Conservation (phyloP, 1,140 invertebrate genomes). For the Matsumurasca onukii region DNA sequence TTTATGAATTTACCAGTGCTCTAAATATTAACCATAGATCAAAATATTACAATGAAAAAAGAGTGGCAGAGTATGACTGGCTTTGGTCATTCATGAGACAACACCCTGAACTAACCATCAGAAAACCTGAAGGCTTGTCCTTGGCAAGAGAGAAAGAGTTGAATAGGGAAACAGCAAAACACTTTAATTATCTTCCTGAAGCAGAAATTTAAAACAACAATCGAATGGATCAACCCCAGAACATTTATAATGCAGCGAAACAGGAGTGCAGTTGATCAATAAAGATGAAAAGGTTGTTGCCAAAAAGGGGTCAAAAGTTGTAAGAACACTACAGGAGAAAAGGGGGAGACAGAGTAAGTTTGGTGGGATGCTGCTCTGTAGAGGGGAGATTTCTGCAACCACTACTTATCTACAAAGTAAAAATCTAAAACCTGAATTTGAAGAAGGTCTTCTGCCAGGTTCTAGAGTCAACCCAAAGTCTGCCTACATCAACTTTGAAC, state of each 20-base stretch:
- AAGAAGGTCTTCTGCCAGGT: constrained; percentile 44
- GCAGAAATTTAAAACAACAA: background rate
- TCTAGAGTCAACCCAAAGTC: constrained; percentile 44
- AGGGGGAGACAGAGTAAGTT: constrained; percentile 19
- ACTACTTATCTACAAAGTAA: constrained; percentile 28
- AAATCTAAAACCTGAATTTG: constrained; percentile 46
- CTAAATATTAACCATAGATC: background rate
- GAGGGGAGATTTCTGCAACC: constrained; percentile 25
- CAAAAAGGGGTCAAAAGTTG: constrained; percentile 29
- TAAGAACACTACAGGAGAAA: constrained; percentile 11
- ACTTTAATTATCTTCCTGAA: background rate
- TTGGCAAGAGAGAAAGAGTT: background rate
- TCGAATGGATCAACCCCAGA: constrained; percentile 8
- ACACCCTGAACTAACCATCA: background rate
- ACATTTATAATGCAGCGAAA: constrained; percentile 30
- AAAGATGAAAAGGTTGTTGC: background rate
- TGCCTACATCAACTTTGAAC: constrained; percentile 23
- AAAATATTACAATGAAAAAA: background rate
- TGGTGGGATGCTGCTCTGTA: constrained; percentile 26
- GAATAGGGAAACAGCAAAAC: background rate
- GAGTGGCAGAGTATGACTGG: background rate
- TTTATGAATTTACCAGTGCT: background rate
- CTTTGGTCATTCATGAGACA: background rate
- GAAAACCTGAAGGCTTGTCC: background rate
- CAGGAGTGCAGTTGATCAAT: constrained; percentile 27